A percentile compares a stretch with the other conserved stretches of the same genome.
phyloP scores from a whole-genome alignment of 2,113 vertebrate genomes.

The Corythoichthys haematopterus region DNA sequence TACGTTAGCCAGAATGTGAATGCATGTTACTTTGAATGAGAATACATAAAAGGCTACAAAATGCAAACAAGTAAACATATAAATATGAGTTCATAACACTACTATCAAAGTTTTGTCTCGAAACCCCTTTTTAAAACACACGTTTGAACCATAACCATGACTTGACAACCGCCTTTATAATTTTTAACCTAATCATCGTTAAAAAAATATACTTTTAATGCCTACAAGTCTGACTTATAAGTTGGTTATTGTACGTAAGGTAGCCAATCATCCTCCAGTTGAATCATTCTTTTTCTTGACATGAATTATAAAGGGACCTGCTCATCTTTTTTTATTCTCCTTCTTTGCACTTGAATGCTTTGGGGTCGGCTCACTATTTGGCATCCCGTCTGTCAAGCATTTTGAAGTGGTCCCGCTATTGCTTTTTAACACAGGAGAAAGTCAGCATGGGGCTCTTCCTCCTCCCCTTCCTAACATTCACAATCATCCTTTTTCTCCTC shows the following conservation, averaged over 20 bases:
- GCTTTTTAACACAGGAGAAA: conserved; percentile 35
- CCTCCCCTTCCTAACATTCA: not conserved
- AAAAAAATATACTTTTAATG: too few species aligned
- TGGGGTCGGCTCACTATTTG: conserved; percentile 25
- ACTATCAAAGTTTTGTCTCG: too few species aligned
- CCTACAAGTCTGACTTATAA: too few species aligned
- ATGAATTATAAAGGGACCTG: conserved; percentile 58
- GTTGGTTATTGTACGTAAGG: conserved; percentile 35
- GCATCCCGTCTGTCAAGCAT: conserved; percentile 43
- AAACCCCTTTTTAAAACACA: too few species aligned
- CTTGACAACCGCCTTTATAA: too few species aligned
- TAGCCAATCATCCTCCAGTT: conserved; percentile 52
- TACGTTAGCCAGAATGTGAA: too few species aligned
- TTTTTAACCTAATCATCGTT: too few species aligned
- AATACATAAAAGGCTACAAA: too few species aligned
- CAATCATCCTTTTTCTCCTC: conserved; percentile 10
- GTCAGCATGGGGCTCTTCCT: conserved; percentile 23
- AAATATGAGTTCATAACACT: too few species aligned
- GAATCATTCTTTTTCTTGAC: conserved; percentile 31
- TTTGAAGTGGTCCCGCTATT: conserved; percentile 43
- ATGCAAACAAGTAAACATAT: too few species aligned
- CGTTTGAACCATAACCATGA: too few species aligned
- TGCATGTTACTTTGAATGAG: too few species aligned
- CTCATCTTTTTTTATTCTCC: conserved; percentile 16
- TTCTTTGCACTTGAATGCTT: conserved; percentile 39